Conservation (phyloP, 1,140 invertebrate species). For the Trachymyrmex septentrionalis region DNA sequence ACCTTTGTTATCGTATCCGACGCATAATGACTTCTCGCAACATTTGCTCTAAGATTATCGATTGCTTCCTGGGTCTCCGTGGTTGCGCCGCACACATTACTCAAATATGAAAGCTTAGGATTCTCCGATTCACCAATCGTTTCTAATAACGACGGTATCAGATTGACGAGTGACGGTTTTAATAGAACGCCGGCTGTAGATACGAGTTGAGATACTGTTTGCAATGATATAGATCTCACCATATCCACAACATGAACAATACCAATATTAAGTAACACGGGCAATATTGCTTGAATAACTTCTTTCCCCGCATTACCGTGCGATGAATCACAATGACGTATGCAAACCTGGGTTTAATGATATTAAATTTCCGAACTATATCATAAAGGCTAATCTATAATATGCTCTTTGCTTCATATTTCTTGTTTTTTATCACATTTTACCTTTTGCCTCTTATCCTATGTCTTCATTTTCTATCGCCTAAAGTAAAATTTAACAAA, state of each 20-base stretch:
- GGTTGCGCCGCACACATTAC: constrained; percentile 90
- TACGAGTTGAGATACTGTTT: constrained; percentile 94
- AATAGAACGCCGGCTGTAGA: constrained; percentile 92
- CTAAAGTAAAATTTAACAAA: no score
- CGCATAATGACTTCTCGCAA: constrained; percentile 94
- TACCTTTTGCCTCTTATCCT: no score
- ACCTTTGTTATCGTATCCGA: constrained; percentile 92
- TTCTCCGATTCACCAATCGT: constrained; percentile 95
- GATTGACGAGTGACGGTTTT: constrained; percentile 92
- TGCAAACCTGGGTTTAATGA: constrained; percentile 88
- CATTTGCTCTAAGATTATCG: constrained; percentile 92
- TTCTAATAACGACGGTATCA: constrained; percentile 94
- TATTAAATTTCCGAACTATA: neutral
- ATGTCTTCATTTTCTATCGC: no score
- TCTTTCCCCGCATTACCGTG: constrained; percentile 93
- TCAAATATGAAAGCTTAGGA: constrained; percentile 92
- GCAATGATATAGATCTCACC: constrained; percentile 93
- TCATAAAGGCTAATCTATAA: no score
- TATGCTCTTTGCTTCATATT: no score
- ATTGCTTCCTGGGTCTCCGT: constrained; percentile 90
- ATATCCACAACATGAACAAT: constrained; percentile 92
- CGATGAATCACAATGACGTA: constrained; percentile 91
- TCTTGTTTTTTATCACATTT: no score
- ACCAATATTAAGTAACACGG: constrained; percentile 92
- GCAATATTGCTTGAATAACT: constrained; percentile 92